Conservation (phyloP, 2,888 invertebrate species). For the Lobophora halterata region DNA sequence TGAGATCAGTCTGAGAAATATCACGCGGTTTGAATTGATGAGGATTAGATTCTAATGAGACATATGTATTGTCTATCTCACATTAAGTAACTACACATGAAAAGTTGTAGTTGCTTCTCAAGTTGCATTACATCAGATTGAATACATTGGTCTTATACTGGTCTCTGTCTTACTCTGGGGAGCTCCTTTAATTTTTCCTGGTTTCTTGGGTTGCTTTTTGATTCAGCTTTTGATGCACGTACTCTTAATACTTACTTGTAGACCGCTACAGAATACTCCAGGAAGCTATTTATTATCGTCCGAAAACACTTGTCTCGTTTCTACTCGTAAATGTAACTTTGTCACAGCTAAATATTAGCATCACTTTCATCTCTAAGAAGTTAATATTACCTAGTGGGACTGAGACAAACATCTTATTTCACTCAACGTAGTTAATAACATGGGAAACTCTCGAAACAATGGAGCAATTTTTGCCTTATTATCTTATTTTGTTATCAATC, state of each 20-base stretch:
- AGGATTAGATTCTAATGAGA: slow-evolving; percentile 13
- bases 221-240: not conserved
- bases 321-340: slow-evolving; percentile 16
- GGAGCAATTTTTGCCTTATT: slow-evolving; percentile 40
- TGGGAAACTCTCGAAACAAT: slow-evolving; percentile 50
- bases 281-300: no score
- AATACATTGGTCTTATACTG: no score
- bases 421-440: slow-evolving; percentile 39
- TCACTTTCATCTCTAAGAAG: slow-evolving; percentile 41
- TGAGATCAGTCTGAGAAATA: slow-evolving; percentile 30
- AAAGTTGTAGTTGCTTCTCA: no score
- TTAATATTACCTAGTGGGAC: slow-evolving; percentile 31
- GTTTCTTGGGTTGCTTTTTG: no score
- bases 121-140: not conserved
- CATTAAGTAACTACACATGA: no score
- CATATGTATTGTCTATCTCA: not conserved
- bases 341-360: slow-evolving; percentile 18
- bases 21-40: slow-evolving; percentile 5
- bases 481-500: slow-evolving; percentile 39
- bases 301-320: no score
- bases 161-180: no score
- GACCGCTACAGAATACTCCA: no score
- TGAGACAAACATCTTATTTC: slow-evolving; percentile 43
- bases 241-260: not conserved
- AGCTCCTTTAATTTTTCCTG: no score